These are phyloP conservation scores for Ceratoteleas bidentatus DNA, from an alignment of 1,140 invertebrate species.

Conservation along the genomic window DNA sequence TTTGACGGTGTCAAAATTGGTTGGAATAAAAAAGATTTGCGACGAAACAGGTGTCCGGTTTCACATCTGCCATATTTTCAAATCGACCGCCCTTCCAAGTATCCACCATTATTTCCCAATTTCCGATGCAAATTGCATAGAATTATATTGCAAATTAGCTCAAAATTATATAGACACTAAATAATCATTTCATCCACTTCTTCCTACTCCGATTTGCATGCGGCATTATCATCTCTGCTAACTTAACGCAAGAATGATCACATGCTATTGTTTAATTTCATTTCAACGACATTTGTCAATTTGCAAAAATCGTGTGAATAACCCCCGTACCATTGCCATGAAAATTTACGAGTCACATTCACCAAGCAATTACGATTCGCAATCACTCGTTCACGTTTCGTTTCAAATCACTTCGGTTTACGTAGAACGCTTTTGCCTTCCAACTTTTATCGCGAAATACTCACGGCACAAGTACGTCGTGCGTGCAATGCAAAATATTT, in stretches of 20 bases:
- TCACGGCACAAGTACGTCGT: no score
- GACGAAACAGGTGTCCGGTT: not conserved
- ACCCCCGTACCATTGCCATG: no score
- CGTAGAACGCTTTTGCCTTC: no score
- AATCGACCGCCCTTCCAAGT: not conserved
- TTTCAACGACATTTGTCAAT: no score
- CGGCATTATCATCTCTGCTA: not conserved
- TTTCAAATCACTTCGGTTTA: no score
- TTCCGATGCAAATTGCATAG: not conserved
- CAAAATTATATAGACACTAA: not conserved
- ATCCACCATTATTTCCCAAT: not conserved
- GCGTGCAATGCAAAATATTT: no score
- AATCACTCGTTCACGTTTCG: no score
- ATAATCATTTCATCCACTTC: not conserved
- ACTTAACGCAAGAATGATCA: not conserved
- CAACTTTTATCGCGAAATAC: no score
- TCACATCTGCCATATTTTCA: not conserved
- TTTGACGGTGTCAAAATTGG: not conserved
- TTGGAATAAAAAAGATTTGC: not conserved
- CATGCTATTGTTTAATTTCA: no score
- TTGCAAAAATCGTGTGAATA: no score
- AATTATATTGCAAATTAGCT: not conserved
- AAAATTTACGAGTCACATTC: no score
- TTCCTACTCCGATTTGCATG: not conserved
- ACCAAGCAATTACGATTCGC: no score